Evolutionary conservation across 1,140 invertebrate genomes (phyloP).

Genomic region (Zaprionus ornatus): DNA sequence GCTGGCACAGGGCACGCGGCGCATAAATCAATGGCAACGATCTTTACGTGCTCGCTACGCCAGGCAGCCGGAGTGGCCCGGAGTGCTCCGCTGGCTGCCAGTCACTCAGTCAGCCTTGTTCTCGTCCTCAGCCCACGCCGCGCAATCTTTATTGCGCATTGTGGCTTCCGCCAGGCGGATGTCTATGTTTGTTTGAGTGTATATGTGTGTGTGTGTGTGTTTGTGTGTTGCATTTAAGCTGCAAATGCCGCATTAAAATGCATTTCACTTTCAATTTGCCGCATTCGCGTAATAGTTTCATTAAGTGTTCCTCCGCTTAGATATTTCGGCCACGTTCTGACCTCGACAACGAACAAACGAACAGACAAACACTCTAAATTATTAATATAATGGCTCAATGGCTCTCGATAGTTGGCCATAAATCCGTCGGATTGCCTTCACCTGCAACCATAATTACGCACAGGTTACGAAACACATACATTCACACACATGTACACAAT

Average conservation of each 20-base stretch:
- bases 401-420: constrained; percentile 23
- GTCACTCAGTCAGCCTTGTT: neutral
- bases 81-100: neutral
- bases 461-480: constrained; percentile 45
- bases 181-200: constrained; percentile 13
- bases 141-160: constrained; percentile 76
- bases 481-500: constrained; percentile 18
- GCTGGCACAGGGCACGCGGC: constrained; percentile 65
- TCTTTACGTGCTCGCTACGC: constrained; percentile 69
- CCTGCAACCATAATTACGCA: constrained; percentile 41
- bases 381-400: constrained; percentile 67
- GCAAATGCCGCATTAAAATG: constrained; percentile 78
- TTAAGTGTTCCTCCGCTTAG: constrained; percentile 68
- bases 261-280: constrained; percentile 78
- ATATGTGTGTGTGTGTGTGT: constrained; percentile 4
- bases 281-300: constrained; percentile 71
- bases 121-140: constrained; percentile 40
- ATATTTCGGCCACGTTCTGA: constrained; percentile 61
- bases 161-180: constrained; percentile 57
- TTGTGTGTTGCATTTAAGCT: constrained; percentile 61
- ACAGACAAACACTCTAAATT: constrained; percentile 42
- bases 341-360: constrained; percentile 1
- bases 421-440: constrained; percentile 43
- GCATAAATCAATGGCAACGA: constrained; percentile 82
- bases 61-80: constrained; percentile 10